phyloP scores from a whole-genome alignment of 2,797 vertebrate genomes.

The Xenopus petersii region DNA sequence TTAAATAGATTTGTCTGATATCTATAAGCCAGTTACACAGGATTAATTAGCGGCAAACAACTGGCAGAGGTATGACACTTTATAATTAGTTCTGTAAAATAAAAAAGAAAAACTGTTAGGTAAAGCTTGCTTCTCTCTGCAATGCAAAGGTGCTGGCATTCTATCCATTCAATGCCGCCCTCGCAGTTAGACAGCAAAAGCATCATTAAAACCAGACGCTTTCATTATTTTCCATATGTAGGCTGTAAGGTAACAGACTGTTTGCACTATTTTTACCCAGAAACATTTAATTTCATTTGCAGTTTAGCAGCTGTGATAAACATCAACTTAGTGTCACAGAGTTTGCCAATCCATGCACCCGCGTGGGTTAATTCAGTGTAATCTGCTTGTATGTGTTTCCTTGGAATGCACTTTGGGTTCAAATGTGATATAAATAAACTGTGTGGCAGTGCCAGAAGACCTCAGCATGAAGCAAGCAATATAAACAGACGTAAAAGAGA shows the following conservation, averaged over 20 bases:
- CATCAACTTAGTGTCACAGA: constrained; percentile 47
- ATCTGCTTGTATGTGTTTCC: constrained; percentile 43
- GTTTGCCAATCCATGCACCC: constrained; percentile 47
- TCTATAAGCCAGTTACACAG: not conserved
- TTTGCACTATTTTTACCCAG: constrained; percentile 45
- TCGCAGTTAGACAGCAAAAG: constrained; percentile 35
- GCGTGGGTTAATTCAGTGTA: constrained; percentile 47
- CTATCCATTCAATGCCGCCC: constrained; percentile 17
- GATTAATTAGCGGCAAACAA: not conserved
- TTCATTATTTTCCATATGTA: constrained; percentile 48
- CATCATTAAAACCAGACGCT: constrained; percentile 43
- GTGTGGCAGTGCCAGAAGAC: constrained; percentile 2
- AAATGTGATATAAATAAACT: constrained; percentile 20
- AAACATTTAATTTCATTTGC: constrained; percentile 44
- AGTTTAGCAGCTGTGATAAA: constrained; percentile 53
- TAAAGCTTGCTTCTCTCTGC: not conserved
- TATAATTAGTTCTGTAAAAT: constrained; percentile 2
- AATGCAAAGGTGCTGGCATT: constrained; percentile 14
- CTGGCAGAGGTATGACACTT: not conserved
- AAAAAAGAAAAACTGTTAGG: not conserved
- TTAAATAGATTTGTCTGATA: not conserved
- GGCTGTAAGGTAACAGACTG: constrained; percentile 45
- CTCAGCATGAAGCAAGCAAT: not conserved
- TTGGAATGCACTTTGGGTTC: constrained; percentile 9
- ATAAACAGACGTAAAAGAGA: not conserved